Conservation (phyloP, 2,888 invertebrate species). For the Platycnemis pennipes region DNA sequence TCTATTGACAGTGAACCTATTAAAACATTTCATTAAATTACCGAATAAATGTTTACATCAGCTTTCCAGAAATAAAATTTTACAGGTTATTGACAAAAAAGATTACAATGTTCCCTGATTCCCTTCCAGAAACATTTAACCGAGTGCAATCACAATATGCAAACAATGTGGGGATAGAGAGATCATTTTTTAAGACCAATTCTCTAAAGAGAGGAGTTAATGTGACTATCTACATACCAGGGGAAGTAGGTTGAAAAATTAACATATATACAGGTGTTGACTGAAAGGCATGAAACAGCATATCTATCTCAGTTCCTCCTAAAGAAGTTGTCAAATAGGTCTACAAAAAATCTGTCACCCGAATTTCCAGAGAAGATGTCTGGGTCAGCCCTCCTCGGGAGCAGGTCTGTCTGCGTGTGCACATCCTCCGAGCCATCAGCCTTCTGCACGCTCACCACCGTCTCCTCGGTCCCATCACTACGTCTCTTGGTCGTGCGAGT, state of each 20-base stretch:
- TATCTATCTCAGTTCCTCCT: not conserved
- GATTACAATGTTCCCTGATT: not conserved
- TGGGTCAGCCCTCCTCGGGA: not conserved
- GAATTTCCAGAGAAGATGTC: not conserved
- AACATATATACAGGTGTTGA: not conserved
- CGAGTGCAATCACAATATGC: not conserved
- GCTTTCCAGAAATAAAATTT: not conserved
- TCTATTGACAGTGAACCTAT: not conserved
- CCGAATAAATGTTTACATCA: not conserved
- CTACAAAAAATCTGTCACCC: not conserved
- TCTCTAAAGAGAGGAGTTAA: not conserved
- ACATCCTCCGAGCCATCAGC: not conserved
- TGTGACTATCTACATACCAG: not conserved
- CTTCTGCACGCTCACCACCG: slow-evolving; percentile 36
- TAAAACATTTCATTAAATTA: not conserved
- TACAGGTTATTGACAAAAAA: not conserved
- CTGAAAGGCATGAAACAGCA: not conserved
- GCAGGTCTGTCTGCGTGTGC: not conserved
- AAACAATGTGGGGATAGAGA: not conserved
- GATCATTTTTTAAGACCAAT: not conserved
- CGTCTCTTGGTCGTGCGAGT: slow-evolving; percentile 42
- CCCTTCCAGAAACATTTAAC: not conserved
- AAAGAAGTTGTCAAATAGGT: slow-evolving; percentile 32
- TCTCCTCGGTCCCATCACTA: slow-evolving; percentile 49
- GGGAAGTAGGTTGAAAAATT: too few species aligned